Base-by-base conservation (phyloP, 1,140 invertebrate species). In the Neodiprion lecontei region DNA sequence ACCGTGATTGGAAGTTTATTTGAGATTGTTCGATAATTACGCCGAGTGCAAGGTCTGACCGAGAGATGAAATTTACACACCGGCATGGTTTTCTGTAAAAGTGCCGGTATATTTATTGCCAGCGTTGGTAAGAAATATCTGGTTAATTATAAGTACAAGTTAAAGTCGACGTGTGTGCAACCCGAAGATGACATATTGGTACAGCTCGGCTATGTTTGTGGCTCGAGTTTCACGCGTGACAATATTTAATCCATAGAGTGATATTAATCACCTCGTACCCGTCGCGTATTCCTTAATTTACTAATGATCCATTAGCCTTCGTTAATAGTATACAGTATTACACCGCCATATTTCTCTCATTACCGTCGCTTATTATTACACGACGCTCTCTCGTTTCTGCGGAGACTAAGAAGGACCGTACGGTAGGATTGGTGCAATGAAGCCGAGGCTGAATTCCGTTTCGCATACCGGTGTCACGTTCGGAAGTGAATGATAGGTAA, bases 401-500 rank as follows among this genome's bases (percentile, higher is more conserved):
- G 53, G 53, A 14, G 11, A 61, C 9, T 0, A 21, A 21, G 53
- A 14, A 61, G 53, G 28, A 40, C 53, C 53, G n/a, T 9, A 9
- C 9, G 28, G 28, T 40, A 40, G 28, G 28, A 40, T 40, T 3
- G 28, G 28, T 40, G 17, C 17, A 21, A 21, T 21, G 11, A 11
- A 14, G n/a, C 9, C 53, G 11, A 17, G 53, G 53, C 11, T 61
- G 53, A 67, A 78, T 78, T 76, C 72, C 73, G 40, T 67, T 48
- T 49, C 67, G 73, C 75, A 69, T 75, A 72, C 77, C 77, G 69
- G 28, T 76, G 75, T 78, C 77, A 79, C 74, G 73, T 70, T 28
- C 61, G 47, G 69, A 75, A 73, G 73, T 72, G 71, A 77, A 79
- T 79, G 74, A 79, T 79, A 75, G 67, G 74, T 77, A 79, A 79